A percentile compares a stretch with the other conserved stretches of the same genome.
Conservation (phyloP, 2,113 vertebrate genomes). For the Dromaius novaehollandiae region DNA sequence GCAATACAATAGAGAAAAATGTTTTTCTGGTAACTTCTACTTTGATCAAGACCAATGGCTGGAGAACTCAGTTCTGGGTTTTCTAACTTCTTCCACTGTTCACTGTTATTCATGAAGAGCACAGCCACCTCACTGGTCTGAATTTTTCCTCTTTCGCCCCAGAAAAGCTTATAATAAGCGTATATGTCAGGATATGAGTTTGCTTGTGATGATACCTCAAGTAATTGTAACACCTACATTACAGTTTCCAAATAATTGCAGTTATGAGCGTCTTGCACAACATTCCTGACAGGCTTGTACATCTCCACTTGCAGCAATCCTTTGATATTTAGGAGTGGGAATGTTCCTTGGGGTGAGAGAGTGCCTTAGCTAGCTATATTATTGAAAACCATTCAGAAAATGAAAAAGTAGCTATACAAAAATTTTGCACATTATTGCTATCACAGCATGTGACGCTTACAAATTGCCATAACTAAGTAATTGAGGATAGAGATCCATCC, state of each 20-base stretch:
- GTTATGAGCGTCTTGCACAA: background rate
- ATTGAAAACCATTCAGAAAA: background rate
- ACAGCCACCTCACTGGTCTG: background rate
- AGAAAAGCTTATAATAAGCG: background rate
- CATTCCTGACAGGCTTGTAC: background rate
- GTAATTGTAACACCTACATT: background rate
- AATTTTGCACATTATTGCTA: background rate
- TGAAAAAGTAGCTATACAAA: background rate
- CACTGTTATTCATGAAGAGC: background rate
- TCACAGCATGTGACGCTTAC: background rate
- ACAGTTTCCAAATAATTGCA: background rate
- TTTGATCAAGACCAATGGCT: background rate
- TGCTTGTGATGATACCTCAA: background rate
- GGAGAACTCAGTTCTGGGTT: background rate
- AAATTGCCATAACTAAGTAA: background rate
- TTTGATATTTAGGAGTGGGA: background rate
- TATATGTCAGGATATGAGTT: background rate
- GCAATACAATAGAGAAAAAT: background rate
- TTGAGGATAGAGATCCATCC: background rate
- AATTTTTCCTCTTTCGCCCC: background rate
- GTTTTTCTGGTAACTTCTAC: background rate
- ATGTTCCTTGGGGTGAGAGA: background rate
- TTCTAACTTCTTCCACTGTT: background rate
- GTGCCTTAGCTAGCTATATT: background rate
- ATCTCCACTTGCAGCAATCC: background rate